phyloP scores from a whole-genome alignment of 2,888 invertebrate genomes.

The Acheta domesticus region DNA sequence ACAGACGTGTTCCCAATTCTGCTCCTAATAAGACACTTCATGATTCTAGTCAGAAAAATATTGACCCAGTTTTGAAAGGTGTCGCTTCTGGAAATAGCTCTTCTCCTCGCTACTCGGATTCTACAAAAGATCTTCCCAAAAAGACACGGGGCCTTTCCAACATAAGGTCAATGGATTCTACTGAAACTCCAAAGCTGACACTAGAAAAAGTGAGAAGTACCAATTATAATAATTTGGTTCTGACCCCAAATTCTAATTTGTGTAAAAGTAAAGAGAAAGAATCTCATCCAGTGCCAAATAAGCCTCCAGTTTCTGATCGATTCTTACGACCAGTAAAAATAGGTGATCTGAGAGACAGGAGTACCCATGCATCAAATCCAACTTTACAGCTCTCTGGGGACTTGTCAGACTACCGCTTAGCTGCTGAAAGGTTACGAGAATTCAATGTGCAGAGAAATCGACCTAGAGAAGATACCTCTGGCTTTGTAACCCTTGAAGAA shows the following conservation, averaged over 20 bases:
- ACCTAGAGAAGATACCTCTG: slow-evolving; percentile 59
- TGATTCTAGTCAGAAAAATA: not conserved
- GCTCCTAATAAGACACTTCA: slow-evolving; percentile 11
- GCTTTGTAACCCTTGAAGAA: slow-evolving; percentile 72
- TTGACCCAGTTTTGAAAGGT: not conserved
- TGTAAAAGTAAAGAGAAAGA: slow-evolving; percentile 24
- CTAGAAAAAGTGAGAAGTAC: slow-evolving; percentile 11
- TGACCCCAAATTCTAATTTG: slow-evolving; percentile 23
- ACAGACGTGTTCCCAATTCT: slow-evolving; percentile 57
- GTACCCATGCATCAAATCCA: slow-evolving; percentile 30
- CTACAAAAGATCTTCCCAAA: not conserved
- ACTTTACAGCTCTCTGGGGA: slow-evolving; percentile 32
- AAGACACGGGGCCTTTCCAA: not conserved
- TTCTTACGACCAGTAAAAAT: slow-evolving; percentile 6
- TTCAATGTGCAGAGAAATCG: slow-evolving; percentile 33
- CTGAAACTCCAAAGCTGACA: not conserved
- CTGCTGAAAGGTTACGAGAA: slow-evolving; percentile 36
- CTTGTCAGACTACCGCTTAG: slow-evolving; percentile 35
- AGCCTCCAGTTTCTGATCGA: slow-evolving; percentile 6
- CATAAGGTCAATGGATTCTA: not conserved
- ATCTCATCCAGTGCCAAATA: not conserved
- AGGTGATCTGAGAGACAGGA: slow-evolving; percentile 20
- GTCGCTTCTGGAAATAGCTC: too few species aligned
- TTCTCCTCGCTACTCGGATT: not conserved
- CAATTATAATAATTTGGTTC: slow-evolving; percentile 2